Base-by-base conservation (phyloP, 2,113 vertebrate species). In the Empidonax alnorum region DNA sequence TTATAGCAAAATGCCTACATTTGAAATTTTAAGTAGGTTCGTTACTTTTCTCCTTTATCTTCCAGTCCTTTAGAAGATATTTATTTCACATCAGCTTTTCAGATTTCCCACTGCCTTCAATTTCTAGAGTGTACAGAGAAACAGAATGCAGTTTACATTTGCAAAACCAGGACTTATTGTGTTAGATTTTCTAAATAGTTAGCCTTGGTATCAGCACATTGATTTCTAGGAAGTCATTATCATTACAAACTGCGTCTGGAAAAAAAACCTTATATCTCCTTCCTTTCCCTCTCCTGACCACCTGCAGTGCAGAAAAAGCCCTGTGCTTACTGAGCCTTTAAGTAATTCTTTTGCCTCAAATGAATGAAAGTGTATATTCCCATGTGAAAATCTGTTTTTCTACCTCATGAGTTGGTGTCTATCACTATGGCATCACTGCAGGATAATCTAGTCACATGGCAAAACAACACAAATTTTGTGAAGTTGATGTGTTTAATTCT, bases 21-120 rank as follows among this genome's bases (percentile, higher is more conserved):
- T 91, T 90, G 65, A 79, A 76, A 76, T 88, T 83, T 75, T 72
- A 79, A 58, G 24, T 84, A 72, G 15, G 23, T 89, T 74, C 56
- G 22, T 61, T 35, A 12, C 25, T 72, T 86, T 89, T 72, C 19
- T 21, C 22, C 12, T 58, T 1, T 67, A 68, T 58, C 66, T 84
- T 89, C 47, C 31, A 31, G 1, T 55, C 33, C 41, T 81, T 83
- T 30, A 68, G 35, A 81, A 87, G 28, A 41, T 69, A 66, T 8
- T 81, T 84, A 78, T 79, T 84, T 65, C 58, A 66, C 30, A 66
- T 49, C 31, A 66, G 12, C 25, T 95, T 30, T 41, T 73, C 46
- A 49, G 37, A 76, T 73, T 83, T 93, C 42, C 58, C n/a, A 46
- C 63, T 80, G 59, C 47, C 59, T 87, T 94, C 49, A 53, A 42